A percentile compares a stretch with the other conserved stretches of the same genome.
Conservation (phyloP, 2,797 vertebrate species). For the Schizothorax lantsangensis region DNA sequence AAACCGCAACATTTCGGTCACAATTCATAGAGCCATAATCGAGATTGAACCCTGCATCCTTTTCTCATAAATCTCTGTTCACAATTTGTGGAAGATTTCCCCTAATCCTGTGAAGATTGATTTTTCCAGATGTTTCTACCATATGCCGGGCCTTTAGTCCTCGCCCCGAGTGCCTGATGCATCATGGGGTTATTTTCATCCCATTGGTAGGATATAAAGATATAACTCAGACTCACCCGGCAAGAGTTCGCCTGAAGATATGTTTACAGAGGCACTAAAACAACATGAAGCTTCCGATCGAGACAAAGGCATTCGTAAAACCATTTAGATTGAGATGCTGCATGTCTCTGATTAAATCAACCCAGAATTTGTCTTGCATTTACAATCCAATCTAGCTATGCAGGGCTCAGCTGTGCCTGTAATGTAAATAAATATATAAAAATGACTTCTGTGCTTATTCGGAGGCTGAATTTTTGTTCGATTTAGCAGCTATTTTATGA, state of each 20-base stretch:
- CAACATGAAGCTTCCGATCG: constrained; percentile 17
- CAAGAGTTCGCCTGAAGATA: constrained; percentile 35
- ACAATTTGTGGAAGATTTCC: constrained; percentile 29
- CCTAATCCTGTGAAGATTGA: constrained; percentile 58
- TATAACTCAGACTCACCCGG: constrained; percentile 42
- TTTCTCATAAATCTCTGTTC: constrained; percentile 36
- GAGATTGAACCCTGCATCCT: constrained; percentile 40
- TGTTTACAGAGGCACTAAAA: constrained; percentile 21
- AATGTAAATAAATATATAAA: constrained; percentile 29
- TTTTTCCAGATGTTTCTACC: constrained; percentile 62
- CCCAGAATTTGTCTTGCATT: constrained; percentile 23
- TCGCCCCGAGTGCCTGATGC: constrained; percentile 37
- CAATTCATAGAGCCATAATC: constrained; percentile 35
- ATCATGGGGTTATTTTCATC: constrained; percentile 37
- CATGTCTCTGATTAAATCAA: constrained; percentile 25
- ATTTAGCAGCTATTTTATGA: background rate
- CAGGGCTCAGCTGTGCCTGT: constrained; percentile 16
- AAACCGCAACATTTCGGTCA: constrained; percentile 41
- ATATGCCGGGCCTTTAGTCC: constrained; percentile 49
- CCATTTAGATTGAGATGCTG: constrained; percentile 3
- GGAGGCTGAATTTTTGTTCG: background rate
- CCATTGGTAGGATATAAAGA: constrained; percentile 27
- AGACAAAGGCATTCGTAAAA: background rate
- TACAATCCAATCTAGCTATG: background rate
- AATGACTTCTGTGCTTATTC: constrained; percentile 2